A percentile compares a stretch with the other conserved stretches of the same genome.
phyloP scores from a whole-genome alignment of 2,888 invertebrate genomes.

The Spisula solida region DNA sequence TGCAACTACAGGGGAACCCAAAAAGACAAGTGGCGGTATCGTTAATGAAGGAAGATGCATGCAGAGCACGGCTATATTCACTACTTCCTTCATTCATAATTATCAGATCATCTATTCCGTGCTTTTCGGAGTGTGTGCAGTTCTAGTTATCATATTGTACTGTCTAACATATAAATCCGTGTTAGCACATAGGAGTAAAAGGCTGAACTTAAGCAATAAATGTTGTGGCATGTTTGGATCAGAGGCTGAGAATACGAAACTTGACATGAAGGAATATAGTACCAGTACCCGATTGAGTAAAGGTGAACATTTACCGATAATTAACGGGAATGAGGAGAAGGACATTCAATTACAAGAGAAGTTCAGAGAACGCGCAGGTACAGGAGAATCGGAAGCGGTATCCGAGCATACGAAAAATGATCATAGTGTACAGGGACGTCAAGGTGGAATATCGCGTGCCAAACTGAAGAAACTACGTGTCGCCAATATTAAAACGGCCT shows the following conservation, averaged over 20 bases:
- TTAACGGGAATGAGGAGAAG: slow-evolving; percentile 48
- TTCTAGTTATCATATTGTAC: slow-evolving; percentile 85
- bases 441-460: slow-evolving; percentile 65
- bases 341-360: slow-evolving; percentile 50
- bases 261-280: slow-evolving; percentile 53
- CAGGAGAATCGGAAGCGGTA: slow-evolving; percentile 55
- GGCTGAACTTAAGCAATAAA: slow-evolving; percentile 63
- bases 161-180: slow-evolving; percentile 79
- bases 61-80: slow-evolving; percentile 69
- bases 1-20: background rate
- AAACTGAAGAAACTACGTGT: slow-evolving; percentile 78
- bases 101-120: slow-evolving; percentile 81
- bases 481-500: slow-evolving; percentile 86
- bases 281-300: slow-evolving; percentile 58
- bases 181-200: slow-evolving; percentile 58
- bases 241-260: slow-evolving; percentile 52
- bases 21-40: slow-evolving; percentile 37
- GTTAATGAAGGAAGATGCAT: slow-evolving; percentile 71
- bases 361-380: slow-evolving; percentile 46
- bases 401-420: slow-evolving; percentile 51
- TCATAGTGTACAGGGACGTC: slow-evolving; percentile 53
- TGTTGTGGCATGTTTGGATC: slow-evolving; percentile 63
- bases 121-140: slow-evolving; percentile 83
- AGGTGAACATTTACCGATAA: slow-evolving; percentile 31
- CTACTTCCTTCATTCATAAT: slow-evolving; percentile 70